Evolutionary conservation across 1,140 invertebrate species (phyloP), one percentile per base, ranked within the genome.

Genomic region (Littorina saxatilis): DNA sequence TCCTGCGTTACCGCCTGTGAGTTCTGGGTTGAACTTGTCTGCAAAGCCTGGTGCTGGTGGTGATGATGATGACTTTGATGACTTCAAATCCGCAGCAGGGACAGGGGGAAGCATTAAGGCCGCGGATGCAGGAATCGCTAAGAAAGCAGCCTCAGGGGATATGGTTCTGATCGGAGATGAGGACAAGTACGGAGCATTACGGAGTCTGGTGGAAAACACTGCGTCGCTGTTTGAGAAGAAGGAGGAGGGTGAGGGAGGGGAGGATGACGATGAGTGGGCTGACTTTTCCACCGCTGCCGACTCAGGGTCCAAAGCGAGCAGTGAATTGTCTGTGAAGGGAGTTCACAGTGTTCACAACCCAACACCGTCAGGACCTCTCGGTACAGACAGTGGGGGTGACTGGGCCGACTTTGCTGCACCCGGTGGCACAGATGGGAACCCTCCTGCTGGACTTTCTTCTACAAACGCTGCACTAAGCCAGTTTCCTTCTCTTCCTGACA

Each of bases 171-270:
- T 91, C 43, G 90, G 87, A 1, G 90, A 91, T 35, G 92, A 92
- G 82, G 93, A 93, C 80, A 93, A 91, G 81, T 93, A 93, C 86
- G 91, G 92, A 68, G 92, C 91, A 20, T 88, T 93, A 37, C 87
- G 92, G 66, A 83, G 20, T 55, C 37, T 79, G 47, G 80, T 58
- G 35, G 72, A 39, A 17, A 37, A 37, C 39, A 63, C 85, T 37
- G 58, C 75, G 7, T 66, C 84, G 20, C 35, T 82, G n/a, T 81
- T 82, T 43, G 82, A 83, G 50, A 35, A 23, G 27, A 72, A 50
- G 37, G 43, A 50, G 2, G n/a, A 50, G 37, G 32, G 5, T n/a
- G 27, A 79, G 27, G 75, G 20, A 82, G 58, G 55, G 32, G 58
- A 81, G 27, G 76, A 77, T n/a, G 82, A 79, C 32, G 81, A 83